phyloP scores from a whole-genome alignment of 2,113 vertebrate genomes.

The Mesocricetus auratus region DNA sequence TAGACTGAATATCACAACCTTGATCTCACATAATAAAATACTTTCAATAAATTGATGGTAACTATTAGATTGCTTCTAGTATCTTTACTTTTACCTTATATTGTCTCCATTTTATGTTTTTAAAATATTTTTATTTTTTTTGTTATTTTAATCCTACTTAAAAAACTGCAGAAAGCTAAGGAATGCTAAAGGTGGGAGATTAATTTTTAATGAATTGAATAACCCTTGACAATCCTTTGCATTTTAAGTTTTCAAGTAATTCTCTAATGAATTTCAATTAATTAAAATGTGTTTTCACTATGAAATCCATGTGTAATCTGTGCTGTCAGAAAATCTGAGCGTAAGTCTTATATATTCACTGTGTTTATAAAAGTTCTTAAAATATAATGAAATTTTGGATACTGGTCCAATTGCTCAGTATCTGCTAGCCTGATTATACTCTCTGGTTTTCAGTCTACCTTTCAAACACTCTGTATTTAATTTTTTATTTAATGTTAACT shows the following conservation, averaged over 20 bases:
- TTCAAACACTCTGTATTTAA: constrained; percentile 25
- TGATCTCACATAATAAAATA: not conserved
- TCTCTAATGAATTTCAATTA: not conserved
- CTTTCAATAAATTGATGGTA: not conserved
- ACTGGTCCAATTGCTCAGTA: not conserved
- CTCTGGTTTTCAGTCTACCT: not conserved
- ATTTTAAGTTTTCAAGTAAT: not conserved
- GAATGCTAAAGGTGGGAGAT: not conserved
- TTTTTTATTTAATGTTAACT: constrained; percentile 48
- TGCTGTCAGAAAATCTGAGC: constrained; percentile 33
- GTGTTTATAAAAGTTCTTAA: not conserved
- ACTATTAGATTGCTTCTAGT: not conserved
- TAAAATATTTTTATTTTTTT: not conserved
- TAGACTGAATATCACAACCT: not conserved
- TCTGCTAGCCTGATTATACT: constrained; percentile 5
- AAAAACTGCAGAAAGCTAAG: not conserved
- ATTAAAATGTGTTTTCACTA: not conserved
- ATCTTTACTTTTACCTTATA: not conserved
- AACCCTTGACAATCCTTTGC: not conserved
- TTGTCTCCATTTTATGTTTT: not conserved
- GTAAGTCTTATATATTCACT: not conserved
- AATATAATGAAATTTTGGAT: not conserved
- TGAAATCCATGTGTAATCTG: constrained; percentile 10
- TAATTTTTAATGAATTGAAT: not conserved
- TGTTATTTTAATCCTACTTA: not conserved